Evolutionary conservation across 37 sponge, comb jelly and placozoan genomes (phyloP), one percentile per base, ranked within the genome.

Genomic region (Agelas oroides): DNA sequence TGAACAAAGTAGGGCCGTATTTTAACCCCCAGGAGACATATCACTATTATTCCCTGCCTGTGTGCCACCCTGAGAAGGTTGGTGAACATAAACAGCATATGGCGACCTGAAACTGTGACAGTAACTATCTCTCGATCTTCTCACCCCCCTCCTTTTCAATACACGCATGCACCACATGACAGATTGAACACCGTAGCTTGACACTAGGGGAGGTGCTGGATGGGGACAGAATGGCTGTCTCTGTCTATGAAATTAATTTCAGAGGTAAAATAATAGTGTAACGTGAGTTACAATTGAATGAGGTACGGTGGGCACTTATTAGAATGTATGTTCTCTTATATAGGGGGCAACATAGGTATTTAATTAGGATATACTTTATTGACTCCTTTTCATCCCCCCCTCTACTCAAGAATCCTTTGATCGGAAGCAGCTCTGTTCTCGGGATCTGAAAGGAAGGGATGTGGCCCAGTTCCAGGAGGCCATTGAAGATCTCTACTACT

Each of bases 21-120:
- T 96, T 84, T 82, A 96, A 96, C 70, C 97, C 97, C 27, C 97
- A 96, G 30, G 97, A 96, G 71, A 96, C 97, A 18, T 96, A 96
- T 35, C 94, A 95, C 38, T 96, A 96, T 63, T 96, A 96, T 79
- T 84, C 92, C 18, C 79, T 96, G 0, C 95, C 97, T 24, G 86
- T 96, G 11, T 96, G 97, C 61, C 66, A 78, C 2, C 97, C 97
- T 56, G 57, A 82, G 16, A 81, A 94, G 94, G 96, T 95, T 27
- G 20, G 78, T 25, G n/a, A 31, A 40, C 37, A 71, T 41, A n/a
- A n/a, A n/a, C n/a, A n/a, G n/a, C n/a, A n/a, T n/a, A n/a, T n/a
- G n/a, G n/a, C n/a, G n/a, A n/a, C n/a, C n/a, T n/a, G n/a, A n/a
- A n/a, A n/a, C 63, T 41, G 75, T 74, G 30, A 21, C 23, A 70